These are phyloP conservation scores for Perca flavescens DNA, from an alignment of 2,113 vertebrate species.

Conservation along the genomic window DNA sequence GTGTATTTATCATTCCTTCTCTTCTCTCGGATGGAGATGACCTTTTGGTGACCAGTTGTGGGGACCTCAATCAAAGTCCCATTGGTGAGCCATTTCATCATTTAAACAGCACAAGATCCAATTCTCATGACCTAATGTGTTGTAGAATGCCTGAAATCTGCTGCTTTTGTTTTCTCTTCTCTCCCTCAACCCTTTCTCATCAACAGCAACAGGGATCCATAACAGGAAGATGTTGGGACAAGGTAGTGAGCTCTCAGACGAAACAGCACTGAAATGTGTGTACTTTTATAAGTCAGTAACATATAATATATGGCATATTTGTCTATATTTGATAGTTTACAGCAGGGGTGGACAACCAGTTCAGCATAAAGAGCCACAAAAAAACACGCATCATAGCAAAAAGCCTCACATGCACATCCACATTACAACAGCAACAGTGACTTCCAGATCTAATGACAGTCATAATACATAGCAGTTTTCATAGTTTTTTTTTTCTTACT, in stretches of 20 bases:
- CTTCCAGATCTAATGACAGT: too few relatives aligned
- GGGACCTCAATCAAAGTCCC: slow-evolving; percentile 74
- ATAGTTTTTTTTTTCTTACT: too few relatives aligned
- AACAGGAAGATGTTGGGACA: slow-evolving; percentile 57
- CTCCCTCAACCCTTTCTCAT: slow-evolving; percentile 77
- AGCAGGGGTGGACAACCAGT: too few relatives aligned
- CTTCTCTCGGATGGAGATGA: slow-evolving; percentile 71
- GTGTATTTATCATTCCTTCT: slow-evolving; percentile 75
- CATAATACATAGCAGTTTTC: too few relatives aligned
- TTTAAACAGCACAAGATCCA: slow-evolving; percentile 75
- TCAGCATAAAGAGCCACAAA: too few relatives aligned
- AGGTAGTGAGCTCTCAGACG: slow-evolving; percentile 32
- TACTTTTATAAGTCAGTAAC: background rate
- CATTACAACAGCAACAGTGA: too few relatives aligned
- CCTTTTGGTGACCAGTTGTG: slow-evolving; percentile 78
- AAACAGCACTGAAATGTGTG: background rate
- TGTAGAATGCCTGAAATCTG: slow-evolving; percentile 83
- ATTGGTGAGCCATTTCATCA: slow-evolving; percentile 83
- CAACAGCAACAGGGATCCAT: slow-evolving; percentile 66
- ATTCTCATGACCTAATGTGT: slow-evolving; percentile 89
- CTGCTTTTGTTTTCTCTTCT: slow-evolving; percentile 80
- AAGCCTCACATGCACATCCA: too few relatives aligned
- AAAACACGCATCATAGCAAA: too few relatives aligned
- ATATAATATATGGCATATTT: background rate
- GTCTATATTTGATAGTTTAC: background rate